Percentiles rank a stretch among this genome's conserved stretches.
Conservation (phyloP, 2,113 vertebrate genomes). For the Sitta europaea region DNA sequence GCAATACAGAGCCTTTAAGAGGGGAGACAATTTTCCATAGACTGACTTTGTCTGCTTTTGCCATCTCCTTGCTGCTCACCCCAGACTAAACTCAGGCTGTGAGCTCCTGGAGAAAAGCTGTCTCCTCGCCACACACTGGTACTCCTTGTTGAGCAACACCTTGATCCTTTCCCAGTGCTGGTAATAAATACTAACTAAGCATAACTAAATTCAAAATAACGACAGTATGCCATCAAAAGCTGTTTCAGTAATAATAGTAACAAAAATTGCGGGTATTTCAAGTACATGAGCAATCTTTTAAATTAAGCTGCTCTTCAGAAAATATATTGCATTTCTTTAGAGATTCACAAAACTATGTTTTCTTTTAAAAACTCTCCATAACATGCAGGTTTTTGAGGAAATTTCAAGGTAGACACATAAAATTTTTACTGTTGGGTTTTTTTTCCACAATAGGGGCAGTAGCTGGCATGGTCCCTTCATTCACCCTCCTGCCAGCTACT, state of each 20-base stretch:
- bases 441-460: not conserved
- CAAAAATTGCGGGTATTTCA: not conserved
- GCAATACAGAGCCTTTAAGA: not conserved
- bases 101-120: not conserved
- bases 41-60: not conserved
- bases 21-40: not conserved
- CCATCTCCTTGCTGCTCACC: not conserved
- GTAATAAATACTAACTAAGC: not conserved
- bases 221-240: not conserved
- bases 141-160: not conserved
- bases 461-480: not conserved
- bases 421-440: not conserved
- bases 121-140: fast-evolving
- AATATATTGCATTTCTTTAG: not conserved
- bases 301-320: not conserved
- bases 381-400: not conserved
- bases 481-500: conserved; percentile 14
- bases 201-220: conserved; percentile 1
- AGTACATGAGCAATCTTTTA: not conserved
- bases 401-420: not conserved
- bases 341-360: not conserved
- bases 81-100: not conserved
- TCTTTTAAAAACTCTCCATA: not conserved
- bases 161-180: not conserved
- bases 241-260: not conserved